Evolutionary conservation across 2,113 vertebrate genomes (phyloP), one percentile per base, ranked within the genome.

Genomic region (Vulpes lagopus): DNA sequence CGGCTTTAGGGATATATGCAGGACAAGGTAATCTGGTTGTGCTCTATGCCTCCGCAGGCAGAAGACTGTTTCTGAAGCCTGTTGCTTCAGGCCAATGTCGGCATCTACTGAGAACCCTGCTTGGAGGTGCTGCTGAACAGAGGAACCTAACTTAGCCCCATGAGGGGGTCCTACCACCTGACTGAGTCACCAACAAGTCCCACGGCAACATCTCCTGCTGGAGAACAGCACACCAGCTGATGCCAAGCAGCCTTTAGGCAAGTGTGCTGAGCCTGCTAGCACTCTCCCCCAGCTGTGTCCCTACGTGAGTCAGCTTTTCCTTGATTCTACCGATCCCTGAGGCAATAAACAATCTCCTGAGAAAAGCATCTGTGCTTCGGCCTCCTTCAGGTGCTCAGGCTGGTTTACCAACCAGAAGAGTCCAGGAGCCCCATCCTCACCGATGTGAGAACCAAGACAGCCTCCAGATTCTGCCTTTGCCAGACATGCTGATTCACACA

Each of bases 1-100:
- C 2, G 10, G 71, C 30, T 55, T 60, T 25, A 27, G 30, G 27
- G 49, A 8, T 9, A 5, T 1, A 17, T 1, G 19, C 6, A 22
- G 71, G 78, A 8, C 57, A 3, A 2, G 9, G 16, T 2, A 5
- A 5, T 8, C 25, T 73, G n/a, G 5, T 19, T 5, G 9, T 2
- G 10, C n/a, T 51, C 35, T 0, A 0, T 30, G 20, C 71, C 83
- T 51, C 59, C 2, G 0, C 43, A 60, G 92, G 83, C 7, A 89
- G n/a, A 35, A 73, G 65, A 35, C 19, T 57, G 19, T 19, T 79
- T 43, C 65, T 76, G 76, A 62, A 74, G 23, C 3, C 0, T 14
- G 35, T 23, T 78, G 25, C 53, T 49, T n/a, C 5, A 1, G 4
- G 76, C 51, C 62, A 69, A 6, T 3, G 51, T n/a, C 55, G 55